Conservation (phyloP, 2,888 invertebrate species). For the Hipparchia sbordonii region DNA sequence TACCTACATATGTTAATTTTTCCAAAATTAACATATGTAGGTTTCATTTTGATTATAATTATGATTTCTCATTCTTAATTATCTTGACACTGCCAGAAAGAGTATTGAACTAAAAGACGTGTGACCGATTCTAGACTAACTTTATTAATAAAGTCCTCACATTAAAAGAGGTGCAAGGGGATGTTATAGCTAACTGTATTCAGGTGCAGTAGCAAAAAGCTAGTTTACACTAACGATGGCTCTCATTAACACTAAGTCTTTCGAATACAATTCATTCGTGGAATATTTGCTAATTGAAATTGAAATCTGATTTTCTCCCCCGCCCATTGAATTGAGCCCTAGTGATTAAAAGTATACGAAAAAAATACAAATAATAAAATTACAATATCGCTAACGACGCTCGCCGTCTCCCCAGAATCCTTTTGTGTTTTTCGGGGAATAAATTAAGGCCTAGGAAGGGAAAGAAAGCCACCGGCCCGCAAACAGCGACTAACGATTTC, state of each 20-base stretch:
- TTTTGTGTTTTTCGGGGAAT: constrained; percentile 80
- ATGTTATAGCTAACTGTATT: background rate
- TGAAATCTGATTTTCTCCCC: constrained; percentile 80
- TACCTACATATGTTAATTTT: too few relatives aligned
- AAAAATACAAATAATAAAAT: constrained; percentile 84
- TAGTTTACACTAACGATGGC: constrained; percentile 66
- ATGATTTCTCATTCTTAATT: too few relatives aligned
- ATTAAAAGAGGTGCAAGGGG: background rate
- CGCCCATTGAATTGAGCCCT: constrained; percentile 58
- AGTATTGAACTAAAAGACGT: too few relatives aligned
- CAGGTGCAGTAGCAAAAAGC: background rate
- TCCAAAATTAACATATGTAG: too few relatives aligned
- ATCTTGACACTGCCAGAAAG: too few relatives aligned
- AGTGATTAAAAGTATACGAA: constrained; percentile 82
- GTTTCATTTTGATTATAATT: too few relatives aligned
- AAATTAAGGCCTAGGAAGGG: constrained; percentile 74
- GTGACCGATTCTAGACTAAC: too few relatives aligned
- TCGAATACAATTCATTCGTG: constrained; percentile 68
- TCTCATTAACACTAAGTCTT: constrained; percentile 80
- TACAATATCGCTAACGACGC: constrained; percentile 83
- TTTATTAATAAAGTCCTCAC: too few relatives aligned
- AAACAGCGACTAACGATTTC: constrained; percentile 71
- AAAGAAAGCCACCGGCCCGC: constrained; percentile 62
- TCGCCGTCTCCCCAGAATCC: constrained; percentile 75
- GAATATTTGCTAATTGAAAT: constrained; percentile 80